Conservation (phyloP, 2,113 vertebrate genomes). For the Indicator indicator region DNA sequence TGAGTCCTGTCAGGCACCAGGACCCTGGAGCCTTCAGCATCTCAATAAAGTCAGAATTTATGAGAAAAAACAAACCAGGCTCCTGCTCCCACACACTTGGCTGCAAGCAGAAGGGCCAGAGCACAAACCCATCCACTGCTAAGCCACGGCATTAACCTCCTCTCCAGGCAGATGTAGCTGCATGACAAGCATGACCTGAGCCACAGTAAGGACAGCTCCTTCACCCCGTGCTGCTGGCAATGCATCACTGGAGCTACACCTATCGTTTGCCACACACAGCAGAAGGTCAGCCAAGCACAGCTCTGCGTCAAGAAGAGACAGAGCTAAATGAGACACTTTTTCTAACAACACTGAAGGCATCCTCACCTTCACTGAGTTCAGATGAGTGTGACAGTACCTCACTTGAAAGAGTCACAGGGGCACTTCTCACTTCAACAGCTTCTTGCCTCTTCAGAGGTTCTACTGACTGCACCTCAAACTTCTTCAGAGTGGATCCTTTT, state of each 20-base stretch:
- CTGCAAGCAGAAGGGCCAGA: neutral
- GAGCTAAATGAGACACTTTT: neutral
- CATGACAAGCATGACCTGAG: neutral
- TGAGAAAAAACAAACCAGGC: neutral
- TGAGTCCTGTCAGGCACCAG: neutral
- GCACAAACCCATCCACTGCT: neutral
- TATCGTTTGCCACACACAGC: fast-evolving
- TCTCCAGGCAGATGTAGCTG: neutral
- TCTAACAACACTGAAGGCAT: neutral
- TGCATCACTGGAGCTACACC: neutral
- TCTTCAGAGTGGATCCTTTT: neutral
- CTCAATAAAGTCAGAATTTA: neutral
- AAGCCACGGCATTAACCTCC: neutral
- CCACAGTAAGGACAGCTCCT: neutral
- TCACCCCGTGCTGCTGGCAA: fast-evolving
- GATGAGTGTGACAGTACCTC: fast-evolving
- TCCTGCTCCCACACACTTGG: neutral
- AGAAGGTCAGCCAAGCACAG: neutral
- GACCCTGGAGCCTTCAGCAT: neutral
- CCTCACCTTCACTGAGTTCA: neutral
- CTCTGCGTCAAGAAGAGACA: neutral
- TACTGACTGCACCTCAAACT: neutral
- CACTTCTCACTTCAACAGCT: neutral
- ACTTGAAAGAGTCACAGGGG: neutral
- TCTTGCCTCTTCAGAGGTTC: neutral